phyloP scores from a whole-genome alignment of 2,113 vertebrate species.

The Pachyramphus minor region DNA sequence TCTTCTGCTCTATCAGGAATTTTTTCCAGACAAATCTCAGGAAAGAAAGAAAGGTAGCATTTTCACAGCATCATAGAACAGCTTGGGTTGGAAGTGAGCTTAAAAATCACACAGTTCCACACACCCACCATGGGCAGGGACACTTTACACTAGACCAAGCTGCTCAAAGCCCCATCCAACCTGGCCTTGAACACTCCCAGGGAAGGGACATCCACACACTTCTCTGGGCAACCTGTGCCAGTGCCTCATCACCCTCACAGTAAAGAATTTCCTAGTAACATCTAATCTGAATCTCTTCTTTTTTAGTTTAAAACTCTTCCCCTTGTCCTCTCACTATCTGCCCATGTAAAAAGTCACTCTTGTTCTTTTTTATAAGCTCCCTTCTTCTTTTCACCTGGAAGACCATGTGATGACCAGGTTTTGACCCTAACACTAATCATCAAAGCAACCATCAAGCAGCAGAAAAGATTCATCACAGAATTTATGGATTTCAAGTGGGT shows the following conservation, averaged over 20 bases:
- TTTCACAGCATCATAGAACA: neutral
- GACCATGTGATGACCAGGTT: neutral
- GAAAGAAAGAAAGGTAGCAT: neutral
- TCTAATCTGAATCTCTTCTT: neutral
- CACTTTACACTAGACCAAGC: neutral
- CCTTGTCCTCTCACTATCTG: neutral
- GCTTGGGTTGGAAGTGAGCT: neutral
- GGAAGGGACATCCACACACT: neutral
- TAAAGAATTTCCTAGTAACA: neutral
- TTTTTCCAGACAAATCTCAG: neutral
- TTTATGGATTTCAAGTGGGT: conserved; percentile 25
- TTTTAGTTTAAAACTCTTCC: neutral
- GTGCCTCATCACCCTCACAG: neutral
- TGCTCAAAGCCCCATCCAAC: neutral
- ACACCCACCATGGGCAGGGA: rapidly evolving
- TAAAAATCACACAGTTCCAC: neutral
- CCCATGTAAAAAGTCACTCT: neutral
- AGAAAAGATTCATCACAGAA: neutral
- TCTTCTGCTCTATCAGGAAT: neutral
- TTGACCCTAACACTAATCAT: neutral
- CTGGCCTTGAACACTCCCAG: neutral
- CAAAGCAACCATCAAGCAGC: neutral
- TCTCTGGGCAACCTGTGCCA: neutral
- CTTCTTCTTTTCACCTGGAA: neutral
- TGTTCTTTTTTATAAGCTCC: neutral